A percentile compares a stretch with the other conserved stretches of the same genome.
phyloP scores from a whole-genome alignment of 2,113 vertebrate genomes.

The Nycticebus coucang region DNA sequence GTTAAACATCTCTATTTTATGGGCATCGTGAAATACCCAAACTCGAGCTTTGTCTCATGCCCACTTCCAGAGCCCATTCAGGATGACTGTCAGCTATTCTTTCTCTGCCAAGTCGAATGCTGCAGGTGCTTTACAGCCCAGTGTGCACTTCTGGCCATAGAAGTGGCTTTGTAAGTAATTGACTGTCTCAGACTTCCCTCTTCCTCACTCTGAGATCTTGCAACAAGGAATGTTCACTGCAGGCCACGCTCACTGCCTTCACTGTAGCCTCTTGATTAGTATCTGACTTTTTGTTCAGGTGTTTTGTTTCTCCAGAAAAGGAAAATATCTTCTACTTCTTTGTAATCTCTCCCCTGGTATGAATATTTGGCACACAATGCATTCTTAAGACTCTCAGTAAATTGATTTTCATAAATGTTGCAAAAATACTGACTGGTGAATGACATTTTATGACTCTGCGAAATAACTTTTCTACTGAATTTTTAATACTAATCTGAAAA shows the following conservation, averaged over 20 bases:
- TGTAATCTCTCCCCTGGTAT: not conserved
- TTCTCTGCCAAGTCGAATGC: not conserved
- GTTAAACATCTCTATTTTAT: not conserved
- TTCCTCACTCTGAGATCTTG: not conserved
- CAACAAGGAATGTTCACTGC: rapidly evolving
- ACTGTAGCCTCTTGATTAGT: not conserved
- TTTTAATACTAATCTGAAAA: slow-evolving; percentile 12
- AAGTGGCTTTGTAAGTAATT: not conserved
- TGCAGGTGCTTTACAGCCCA: not conserved
- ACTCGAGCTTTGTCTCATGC: not conserved
- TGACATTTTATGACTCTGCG: not conserved
- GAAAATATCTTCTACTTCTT: not conserved
- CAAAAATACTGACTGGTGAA: not conserved
- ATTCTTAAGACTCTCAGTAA: not conserved
- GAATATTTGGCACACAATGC: not conserved
- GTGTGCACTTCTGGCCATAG: not conserved
- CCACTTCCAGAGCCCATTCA: not conserved
- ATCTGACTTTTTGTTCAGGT: not conserved
- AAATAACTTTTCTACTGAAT: not conserved
- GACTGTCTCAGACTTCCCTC: not conserved
- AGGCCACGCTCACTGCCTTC: rapidly evolving
- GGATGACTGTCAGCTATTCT: not conserved
- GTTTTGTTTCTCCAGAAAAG: not conserved
- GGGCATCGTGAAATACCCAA: not conserved
- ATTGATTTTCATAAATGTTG: not conserved